Percentiles rank a stretch among this genome's conserved stretches.
Conservation (phyloP, 2,888 invertebrate species). For the Maniola hyperantus region DNA sequence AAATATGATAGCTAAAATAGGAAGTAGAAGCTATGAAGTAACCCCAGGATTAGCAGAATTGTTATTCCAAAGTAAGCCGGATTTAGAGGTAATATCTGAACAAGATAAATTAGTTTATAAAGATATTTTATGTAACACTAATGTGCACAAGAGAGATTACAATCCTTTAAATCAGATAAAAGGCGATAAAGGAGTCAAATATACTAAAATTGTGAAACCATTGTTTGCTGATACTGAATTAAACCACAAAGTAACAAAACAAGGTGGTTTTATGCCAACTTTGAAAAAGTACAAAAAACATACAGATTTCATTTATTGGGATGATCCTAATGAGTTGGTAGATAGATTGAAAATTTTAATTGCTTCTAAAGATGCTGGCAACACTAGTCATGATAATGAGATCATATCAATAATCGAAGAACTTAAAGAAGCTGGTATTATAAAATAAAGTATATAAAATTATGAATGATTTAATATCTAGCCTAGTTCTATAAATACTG, state of each 20-base stretch:
- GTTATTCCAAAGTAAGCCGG: neutral
- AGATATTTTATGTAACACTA: constrained; percentile 1
- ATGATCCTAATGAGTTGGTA: neutral
- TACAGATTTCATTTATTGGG: neutral
- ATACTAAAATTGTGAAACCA: neutral
- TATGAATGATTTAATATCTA: neutral
- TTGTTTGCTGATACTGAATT: neutral
- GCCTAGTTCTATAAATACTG: neutral
- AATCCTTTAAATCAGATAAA: neutral
- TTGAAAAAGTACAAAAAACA: neutral
- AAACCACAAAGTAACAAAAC: neutral
- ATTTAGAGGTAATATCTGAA: neutral
- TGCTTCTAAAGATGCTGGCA: constrained; percentile 2
- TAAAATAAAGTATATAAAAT: neutral
- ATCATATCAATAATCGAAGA: neutral
- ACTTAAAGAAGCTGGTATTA: constrained; percentile 2
- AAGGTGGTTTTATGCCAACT: neutral
- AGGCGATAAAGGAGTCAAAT: constrained; percentile 1
- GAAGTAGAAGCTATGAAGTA: constrained; percentile 1
- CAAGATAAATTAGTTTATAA: constrained; percentile 1
- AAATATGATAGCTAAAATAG: constrained; percentile 3
- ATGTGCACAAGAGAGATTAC: neutral
- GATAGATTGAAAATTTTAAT: constrained; percentile 4
- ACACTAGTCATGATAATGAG: constrained; percentile 4
- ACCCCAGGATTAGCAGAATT: neutral